Conservation (phyloP, 64 coral and sea anemone genomes). For the Astreopora myriophthalma region DNA sequence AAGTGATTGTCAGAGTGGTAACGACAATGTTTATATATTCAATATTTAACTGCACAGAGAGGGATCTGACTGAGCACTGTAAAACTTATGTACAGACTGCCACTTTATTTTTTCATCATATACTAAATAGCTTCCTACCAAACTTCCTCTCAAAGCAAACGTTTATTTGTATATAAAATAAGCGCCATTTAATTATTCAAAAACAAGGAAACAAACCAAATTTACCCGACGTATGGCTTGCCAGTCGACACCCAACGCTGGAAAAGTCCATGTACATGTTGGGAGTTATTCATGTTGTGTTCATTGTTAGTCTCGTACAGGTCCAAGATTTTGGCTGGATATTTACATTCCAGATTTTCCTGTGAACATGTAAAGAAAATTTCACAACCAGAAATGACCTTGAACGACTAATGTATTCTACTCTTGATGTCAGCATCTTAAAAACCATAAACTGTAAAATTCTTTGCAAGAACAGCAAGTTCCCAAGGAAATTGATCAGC, state of each 20-base stretch:
- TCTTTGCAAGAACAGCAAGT: background rate
- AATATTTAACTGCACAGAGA: no score
- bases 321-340: background rate
- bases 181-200: background rate
- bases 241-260: background rate
- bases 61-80: no score
- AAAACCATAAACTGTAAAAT: background rate
- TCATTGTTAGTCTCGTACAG: background rate
- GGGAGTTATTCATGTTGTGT: background rate
- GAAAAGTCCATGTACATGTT: background rate
- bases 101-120: no score
- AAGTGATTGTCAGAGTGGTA: no score
- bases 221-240: slow-evolving; percentile 26
- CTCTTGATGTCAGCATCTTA: background rate
- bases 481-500: background rate
- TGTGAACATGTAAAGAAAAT: background rate
- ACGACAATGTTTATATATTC: no score
- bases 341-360: background rate
- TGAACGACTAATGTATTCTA: background rate
- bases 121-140: no score
- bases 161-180: background rate
- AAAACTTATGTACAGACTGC: no score
- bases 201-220: background rate
- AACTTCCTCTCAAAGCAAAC: background rate
- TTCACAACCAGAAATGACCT: background rate